Evolutionary conservation across 2,888 invertebrate species (phyloP).

Genomic region (Polydrusus pterygomalis): DNA sequence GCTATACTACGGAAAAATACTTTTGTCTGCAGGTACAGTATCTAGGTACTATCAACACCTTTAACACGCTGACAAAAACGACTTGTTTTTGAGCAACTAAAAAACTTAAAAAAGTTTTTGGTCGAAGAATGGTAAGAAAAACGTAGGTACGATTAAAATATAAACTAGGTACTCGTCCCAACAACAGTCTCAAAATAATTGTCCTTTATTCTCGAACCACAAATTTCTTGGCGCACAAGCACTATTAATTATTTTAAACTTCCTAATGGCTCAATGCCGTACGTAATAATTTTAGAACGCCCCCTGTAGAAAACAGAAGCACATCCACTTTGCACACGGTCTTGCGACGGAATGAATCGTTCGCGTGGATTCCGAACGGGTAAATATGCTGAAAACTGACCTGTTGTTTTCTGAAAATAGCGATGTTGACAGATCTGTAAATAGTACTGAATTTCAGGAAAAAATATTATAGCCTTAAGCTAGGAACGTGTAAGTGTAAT

Average conservation of each 20-base stretch:
- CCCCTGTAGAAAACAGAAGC: constrained; percentile 19
- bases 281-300: constrained; percentile 43
- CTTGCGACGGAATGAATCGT: constrained; percentile 46
- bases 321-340: constrained; percentile 36
- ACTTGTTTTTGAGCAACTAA: constrained; percentile 1
- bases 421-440: constrained; percentile 49
- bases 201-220: constrained; percentile 13
- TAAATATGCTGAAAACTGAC: constrained; percentile 52
- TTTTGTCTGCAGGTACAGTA: too few relatives aligned
- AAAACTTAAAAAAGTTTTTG: not conserved
- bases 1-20: too few relatives aligned
- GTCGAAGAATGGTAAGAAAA: not conserved
- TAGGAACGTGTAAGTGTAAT: too few relatives aligned
- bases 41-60: not conserved
- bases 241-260: constrained; percentile 30
- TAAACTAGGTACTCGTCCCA: too few relatives aligned
- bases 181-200: constrained; percentile 8
- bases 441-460: not conserved
- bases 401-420: constrained; percentile 49
- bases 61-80: not conserved
- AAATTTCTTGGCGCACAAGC: constrained; percentile 36
- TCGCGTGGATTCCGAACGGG: constrained; percentile 50
- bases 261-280: constrained; percentile 24
- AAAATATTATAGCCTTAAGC: too few relatives aligned
- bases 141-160: not conserved